Evolutionary conservation across 2,888 invertebrate species (phyloP).

Genomic region (Trypoxylon attenuatum): DNA sequence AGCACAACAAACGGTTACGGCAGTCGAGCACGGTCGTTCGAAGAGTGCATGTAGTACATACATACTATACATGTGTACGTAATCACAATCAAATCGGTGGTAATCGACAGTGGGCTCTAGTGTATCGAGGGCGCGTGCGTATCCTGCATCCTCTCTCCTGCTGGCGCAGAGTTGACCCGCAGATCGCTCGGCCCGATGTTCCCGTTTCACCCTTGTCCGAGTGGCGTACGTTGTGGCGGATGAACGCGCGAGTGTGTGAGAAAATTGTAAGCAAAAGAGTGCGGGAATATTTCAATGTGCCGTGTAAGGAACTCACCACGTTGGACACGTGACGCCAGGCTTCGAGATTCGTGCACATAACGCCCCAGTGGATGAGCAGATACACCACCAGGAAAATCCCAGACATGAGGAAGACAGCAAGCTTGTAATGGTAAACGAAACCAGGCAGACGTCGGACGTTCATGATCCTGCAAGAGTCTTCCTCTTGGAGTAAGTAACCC

Average conservation of each 20-base stretch:
- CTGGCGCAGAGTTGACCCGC: too few relatives aligned
- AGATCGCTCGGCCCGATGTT: too few relatives aligned
- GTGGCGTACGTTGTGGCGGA: too few relatives aligned
- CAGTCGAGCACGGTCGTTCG: too few relatives aligned
- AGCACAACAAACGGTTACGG: too few relatives aligned
- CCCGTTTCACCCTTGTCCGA: constrained; percentile 11
- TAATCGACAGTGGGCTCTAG: too few relatives aligned
- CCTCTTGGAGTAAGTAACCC: constrained; percentile 12
- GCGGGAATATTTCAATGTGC: background rate
- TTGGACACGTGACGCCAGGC: constrained; percentile 77
- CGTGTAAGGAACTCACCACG: constrained; percentile 75
- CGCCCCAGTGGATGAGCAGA: constrained; percentile 77
- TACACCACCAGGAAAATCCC: constrained; percentile 72
- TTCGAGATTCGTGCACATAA: constrained; percentile 78
- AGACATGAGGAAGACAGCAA: constrained; percentile 60
- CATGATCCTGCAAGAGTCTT: constrained; percentile 48
- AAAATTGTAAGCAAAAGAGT: background rate
- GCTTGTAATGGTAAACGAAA: constrained; percentile 67
- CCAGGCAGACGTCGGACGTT: constrained; percentile 67
- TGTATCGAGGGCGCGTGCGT: constrained; percentile 38
- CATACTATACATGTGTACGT: too few relatives aligned
- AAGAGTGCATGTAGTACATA: too few relatives aligned
- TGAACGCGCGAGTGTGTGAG: background rate
- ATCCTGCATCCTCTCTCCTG: too few relatives aligned
- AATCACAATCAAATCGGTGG: background rate